Evolutionary conservation across 2,797 vertebrate genomes (phyloP).

Genomic region (Pseudopleuronectes americanus): DNA sequence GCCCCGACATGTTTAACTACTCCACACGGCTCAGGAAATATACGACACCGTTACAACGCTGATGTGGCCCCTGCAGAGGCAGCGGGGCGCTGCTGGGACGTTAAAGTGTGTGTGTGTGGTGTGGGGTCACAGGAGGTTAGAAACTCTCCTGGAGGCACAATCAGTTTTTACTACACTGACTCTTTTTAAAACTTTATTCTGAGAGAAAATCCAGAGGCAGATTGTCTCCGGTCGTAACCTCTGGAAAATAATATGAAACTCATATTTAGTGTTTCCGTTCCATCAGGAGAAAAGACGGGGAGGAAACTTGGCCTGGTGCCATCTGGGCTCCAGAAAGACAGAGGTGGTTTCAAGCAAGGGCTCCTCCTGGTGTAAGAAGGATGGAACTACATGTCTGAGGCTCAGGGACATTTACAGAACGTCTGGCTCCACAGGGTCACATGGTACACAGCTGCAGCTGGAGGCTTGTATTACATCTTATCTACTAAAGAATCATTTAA

Average conservation of each 20-base stretch:
- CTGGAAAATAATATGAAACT: conserved; percentile 69
- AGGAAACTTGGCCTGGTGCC: conserved; percentile 75
- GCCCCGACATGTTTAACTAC: conserved; percentile 29
- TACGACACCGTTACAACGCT: conserved; percentile 6
- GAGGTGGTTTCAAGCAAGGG: conserved; percentile 20
- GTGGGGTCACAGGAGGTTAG: too few relatives aligned
- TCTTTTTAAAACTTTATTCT: conserved; percentile 3
- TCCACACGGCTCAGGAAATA: conserved; percentile 12
- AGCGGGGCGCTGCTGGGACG: background rate
- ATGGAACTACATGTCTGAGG: conserved; percentile 31
- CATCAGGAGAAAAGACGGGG: conserved; percentile 61
- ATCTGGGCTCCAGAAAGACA: conserved; percentile 5
- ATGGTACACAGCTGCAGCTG: background rate
- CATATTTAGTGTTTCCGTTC: conserved; percentile 70
- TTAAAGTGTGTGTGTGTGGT: too few relatives aligned
- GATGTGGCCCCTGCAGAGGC: conserved; percentile 16
- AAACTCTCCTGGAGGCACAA: too few relatives aligned
- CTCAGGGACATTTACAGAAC: background rate
- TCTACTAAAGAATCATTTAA: background rate
- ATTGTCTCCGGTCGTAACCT: conserved; percentile 29
- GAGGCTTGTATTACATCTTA: background rate
- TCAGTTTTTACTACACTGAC: background rate
- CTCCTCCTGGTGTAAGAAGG: conserved; percentile 48
- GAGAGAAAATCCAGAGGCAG: conserved; percentile 51
- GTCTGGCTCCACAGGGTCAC: background rate